phyloP scores from a whole-genome alignment of 2,797 vertebrate species.

The Perodicticus potto region DNA sequence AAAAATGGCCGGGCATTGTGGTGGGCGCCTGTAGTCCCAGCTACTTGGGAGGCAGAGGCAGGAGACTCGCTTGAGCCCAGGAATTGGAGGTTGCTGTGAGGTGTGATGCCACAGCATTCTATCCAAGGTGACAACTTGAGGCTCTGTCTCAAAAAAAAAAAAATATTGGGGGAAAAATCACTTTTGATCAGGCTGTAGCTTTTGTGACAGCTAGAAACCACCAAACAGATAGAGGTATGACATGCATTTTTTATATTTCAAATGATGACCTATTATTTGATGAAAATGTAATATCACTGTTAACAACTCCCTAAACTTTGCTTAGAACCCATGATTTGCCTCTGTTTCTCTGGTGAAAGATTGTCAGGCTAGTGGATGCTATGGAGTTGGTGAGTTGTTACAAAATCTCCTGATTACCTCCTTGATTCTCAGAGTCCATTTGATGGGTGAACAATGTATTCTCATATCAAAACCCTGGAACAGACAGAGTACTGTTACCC shows the following conservation, averaged over 20 bases:
- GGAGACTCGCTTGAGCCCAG: too few species aligned
- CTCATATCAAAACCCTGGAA: background rate
- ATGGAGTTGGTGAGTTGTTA: background rate
- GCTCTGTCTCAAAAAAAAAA: too few species aligned
- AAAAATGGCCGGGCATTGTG: too few species aligned
- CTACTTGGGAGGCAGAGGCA: too few species aligned
- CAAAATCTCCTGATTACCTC: background rate
- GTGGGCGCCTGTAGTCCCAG: too few species aligned
- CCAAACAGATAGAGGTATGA: background rate
- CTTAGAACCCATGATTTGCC: background rate
- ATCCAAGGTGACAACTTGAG: too few species aligned
- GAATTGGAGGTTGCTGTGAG: too few species aligned
- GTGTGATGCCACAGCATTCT: too few species aligned
- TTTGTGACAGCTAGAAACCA: background rate
- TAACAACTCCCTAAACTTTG: background rate
- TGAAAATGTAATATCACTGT: background rate
- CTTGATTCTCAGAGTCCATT: background rate
- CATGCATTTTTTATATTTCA: slow-evolving; percentile 15
- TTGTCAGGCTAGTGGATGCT: background rate
- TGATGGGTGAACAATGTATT: background rate
- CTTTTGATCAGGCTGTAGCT: background rate
- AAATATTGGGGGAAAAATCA: background rate
- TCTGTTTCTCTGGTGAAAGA: slow-evolving; percentile 1
- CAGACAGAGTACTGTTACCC: background rate
- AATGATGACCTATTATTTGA: background rate